Percentiles rank a stretch among this genome's conserved stretches.
These are phyloP conservation scores for Metacarcinus magister DNA, from an alignment of 2,888 invertebrate genomes.

Conservation along the genomic window DNA sequence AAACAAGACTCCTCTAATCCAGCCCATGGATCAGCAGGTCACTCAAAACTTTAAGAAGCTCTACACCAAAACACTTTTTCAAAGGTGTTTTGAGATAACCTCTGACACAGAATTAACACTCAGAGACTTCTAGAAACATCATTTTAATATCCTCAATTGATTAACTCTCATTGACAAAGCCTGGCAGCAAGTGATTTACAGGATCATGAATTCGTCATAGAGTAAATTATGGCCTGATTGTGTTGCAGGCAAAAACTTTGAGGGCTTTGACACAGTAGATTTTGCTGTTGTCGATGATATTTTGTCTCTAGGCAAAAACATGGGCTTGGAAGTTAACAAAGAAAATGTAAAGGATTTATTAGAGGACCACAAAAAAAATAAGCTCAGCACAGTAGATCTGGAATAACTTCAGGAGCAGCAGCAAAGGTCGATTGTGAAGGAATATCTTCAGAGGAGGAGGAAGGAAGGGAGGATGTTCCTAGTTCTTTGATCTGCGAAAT, in stretches of 20 bases:
- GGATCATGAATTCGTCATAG: conserved; percentile 79
- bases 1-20: conserved; percentile 68
- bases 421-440: too few species aligned
- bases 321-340: not conserved
- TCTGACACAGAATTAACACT: conserved; percentile 76
- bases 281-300: conserved; percentile 32
- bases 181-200: conserved; percentile 71
- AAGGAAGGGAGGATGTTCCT: too few species aligned
- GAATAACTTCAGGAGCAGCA: not conserved
- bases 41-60: conserved; percentile 81
- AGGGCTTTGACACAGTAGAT: not conserved
- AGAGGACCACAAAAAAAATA: not conserved
- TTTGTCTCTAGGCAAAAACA: not conserved
- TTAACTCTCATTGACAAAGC: conserved; percentile 67
- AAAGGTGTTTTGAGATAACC: too few species aligned
- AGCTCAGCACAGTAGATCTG: conserved; percentile 45
- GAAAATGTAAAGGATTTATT: not conserved
- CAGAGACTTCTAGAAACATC: conserved; percentile 81
- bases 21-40: conserved; percentile 82
- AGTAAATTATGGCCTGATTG: conserved; percentile 81
- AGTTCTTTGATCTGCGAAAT: too few species aligned
- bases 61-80: conserved; percentile 70
- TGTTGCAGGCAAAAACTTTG: not conserved
- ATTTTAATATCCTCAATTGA: conserved; percentile 82
- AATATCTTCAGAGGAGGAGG: too few species aligned